phyloP scores from a whole-genome alignment of 2,113 vertebrate species.

The Dicentrarchus labrax region DNA sequence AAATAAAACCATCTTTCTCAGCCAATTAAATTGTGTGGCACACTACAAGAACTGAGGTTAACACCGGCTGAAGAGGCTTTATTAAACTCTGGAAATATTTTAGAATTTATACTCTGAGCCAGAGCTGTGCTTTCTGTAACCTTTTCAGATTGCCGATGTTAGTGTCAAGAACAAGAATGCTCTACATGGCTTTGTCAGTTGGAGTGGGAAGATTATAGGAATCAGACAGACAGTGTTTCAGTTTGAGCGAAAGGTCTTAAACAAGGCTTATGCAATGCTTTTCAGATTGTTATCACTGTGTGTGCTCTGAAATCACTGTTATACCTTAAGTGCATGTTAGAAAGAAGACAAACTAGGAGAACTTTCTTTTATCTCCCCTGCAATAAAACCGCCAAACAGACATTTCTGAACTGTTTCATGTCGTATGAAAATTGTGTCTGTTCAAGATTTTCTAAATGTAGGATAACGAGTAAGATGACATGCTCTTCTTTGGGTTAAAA shows the following conservation, averaged over 20 bases:
- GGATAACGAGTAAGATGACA: neutral
- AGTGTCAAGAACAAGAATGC: constrained; percentile 4
- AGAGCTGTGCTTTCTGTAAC: neutral
- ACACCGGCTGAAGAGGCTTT: neutral
- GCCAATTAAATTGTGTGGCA: neutral
- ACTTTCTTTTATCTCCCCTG: neutral
- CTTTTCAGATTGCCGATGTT: neutral
- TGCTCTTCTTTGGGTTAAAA: neutral
- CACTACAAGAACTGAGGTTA: neutral
- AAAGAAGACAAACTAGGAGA: neutral
- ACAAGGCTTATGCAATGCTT: constrained; percentile 18
- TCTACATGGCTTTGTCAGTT: neutral
- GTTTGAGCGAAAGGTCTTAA: constrained; percentile 7
- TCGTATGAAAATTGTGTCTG: neutral
- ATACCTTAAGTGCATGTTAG: constrained; percentile 5
- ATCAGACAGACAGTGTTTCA: neutral
- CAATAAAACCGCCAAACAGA: neutral
- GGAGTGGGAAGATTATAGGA: constrained; percentile 20
- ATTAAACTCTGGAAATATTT: neutral
- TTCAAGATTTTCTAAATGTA: neutral
- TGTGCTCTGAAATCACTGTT: neutral
- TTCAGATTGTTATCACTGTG: neutral
- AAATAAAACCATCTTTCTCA: neutral
- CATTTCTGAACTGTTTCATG: neutral
- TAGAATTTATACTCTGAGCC: neutral